Conservation (phyloP, 1,140 invertebrate species). For the Kradibia gibbosae region DNA sequence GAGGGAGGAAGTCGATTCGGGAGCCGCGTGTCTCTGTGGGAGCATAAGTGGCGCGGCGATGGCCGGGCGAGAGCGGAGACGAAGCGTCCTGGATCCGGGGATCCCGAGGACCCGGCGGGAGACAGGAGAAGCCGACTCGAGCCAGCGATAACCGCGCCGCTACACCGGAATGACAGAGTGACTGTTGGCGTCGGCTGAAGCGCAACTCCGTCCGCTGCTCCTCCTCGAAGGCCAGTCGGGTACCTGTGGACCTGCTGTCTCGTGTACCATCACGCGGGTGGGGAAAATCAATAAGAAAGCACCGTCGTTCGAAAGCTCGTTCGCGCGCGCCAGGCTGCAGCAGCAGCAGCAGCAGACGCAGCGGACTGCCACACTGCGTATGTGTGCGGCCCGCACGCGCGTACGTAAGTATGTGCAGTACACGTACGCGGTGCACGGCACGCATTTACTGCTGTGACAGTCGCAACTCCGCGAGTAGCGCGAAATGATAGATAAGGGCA, state of each 20-base stretch:
- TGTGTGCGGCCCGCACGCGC: too few relatives aligned
- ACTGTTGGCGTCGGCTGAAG: not conserved
- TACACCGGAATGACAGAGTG: not conserved
- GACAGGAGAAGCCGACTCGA: too few relatives aligned
- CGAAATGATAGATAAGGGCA: not conserved
- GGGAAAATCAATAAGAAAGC: constrained; percentile 64
- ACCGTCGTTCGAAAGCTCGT: constrained; percentile 53
- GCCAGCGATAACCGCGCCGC: not conserved
- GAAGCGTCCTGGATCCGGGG: not conserved
- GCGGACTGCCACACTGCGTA: too few relatives aligned
- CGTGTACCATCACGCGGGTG: constrained; percentile 49
- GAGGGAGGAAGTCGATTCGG: not conserved
- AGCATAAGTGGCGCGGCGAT: not conserved
- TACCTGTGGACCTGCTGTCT: not conserved
- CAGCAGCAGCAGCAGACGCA: not conserved
- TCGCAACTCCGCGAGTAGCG: not conserved
- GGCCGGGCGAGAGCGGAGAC: not conserved
- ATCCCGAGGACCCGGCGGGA: constrained; percentile 6
- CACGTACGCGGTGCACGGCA: too few relatives aligned
- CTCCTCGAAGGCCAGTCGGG: not conserved
- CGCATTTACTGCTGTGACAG: too few relatives aligned
- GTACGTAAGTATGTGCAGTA: too few relatives aligned
- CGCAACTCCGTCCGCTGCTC: not conserved
- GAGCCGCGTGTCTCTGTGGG: not conserved
- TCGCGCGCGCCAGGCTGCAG: not conserved